phyloP scores from a whole-genome alignment of 2,888 invertebrate genomes.

The Agonopterix subpropinquella region DNA sequence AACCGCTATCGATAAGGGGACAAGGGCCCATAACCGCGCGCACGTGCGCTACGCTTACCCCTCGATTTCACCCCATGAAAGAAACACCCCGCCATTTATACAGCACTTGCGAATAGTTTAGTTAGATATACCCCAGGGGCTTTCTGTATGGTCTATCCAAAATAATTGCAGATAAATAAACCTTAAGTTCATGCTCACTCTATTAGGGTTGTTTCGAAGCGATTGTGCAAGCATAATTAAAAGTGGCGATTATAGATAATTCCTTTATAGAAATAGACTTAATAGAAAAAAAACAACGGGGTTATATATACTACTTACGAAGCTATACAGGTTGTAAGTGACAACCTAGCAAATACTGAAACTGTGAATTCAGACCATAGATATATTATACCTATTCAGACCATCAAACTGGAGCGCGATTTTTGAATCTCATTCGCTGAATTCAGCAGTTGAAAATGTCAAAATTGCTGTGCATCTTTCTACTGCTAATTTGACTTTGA shows the following conservation, averaged over 20 bases:
- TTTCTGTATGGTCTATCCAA: constrained; percentile 29
- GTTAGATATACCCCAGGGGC: constrained; percentile 32
- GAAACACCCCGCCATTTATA: constrained; percentile 45
- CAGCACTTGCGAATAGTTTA: constrained; percentile 52
- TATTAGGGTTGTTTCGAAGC: constrained; percentile 19
- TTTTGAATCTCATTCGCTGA: too few species aligned
- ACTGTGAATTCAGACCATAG: too few species aligned
- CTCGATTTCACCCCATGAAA: constrained; percentile 15
- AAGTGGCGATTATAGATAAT: too few species aligned
- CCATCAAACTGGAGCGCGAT: too few species aligned
- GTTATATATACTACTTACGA: not conserved
- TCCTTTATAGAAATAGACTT: too few species aligned
- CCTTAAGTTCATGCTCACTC: constrained; percentile 35
- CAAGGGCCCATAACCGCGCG: constrained; percentile 44
- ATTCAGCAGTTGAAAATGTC: too few species aligned
- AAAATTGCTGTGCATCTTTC: too few species aligned
- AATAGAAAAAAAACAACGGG: too few species aligned
- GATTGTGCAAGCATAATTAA: constrained; percentile 19
- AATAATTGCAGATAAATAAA: constrained; percentile 67
- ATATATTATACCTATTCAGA: too few species aligned
- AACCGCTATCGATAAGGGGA: constrained; percentile 31
- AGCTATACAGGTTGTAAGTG: too few species aligned
- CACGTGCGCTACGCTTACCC: constrained; percentile 51
- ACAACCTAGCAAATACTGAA: too few species aligned
- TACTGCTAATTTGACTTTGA: too few species aligned